phyloP scores from a whole-genome alignment of 2,797 vertebrate species.

The Leucoraja ocellata region DNA sequence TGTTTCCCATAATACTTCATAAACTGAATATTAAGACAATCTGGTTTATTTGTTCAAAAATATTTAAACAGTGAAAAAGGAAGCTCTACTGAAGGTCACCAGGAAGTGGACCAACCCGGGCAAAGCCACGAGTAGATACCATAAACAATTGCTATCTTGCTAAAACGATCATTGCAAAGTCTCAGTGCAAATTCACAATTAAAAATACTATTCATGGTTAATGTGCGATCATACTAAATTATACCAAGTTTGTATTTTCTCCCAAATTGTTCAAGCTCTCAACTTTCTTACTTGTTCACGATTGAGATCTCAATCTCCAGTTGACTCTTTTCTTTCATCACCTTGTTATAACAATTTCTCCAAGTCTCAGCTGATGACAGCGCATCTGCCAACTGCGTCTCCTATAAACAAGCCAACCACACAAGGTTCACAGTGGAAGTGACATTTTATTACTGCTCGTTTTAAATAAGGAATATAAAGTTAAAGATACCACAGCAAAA shows the following conservation, averaged over 20 bases:
- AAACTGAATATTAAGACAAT: neutral
- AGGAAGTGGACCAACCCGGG: neutral
- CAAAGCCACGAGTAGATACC: neutral
- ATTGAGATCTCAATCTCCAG: constrained; percentile 69
- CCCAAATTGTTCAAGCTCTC: too few species aligned
- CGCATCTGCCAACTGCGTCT: constrained; percentile 65
- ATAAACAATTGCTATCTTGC: neutral
- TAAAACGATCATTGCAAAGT: neutral
- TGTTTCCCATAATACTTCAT: neutral
- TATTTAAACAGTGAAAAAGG: neutral
- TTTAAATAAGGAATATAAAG: neutral
- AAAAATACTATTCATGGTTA: neutral
- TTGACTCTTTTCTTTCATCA: constrained; percentile 69
- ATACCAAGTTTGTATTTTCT: neutral
- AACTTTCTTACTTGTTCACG: constrained; percentile 68
- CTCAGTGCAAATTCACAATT: neutral
- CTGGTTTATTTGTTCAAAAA: neutral
- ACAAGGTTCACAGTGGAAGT: constrained; percentile 7
- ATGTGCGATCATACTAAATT: neutral
- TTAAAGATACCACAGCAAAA: neutral
- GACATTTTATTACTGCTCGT: neutral
- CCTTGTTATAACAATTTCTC: constrained; percentile 65
- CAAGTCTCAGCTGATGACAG: constrained; percentile 68
- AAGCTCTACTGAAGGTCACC: neutral
- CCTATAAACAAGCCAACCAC: constrained; percentile 54